Evolutionary conservation across 2,113 vertebrate genomes (phyloP).

Genomic region (Pelecanus crispus): DNA sequence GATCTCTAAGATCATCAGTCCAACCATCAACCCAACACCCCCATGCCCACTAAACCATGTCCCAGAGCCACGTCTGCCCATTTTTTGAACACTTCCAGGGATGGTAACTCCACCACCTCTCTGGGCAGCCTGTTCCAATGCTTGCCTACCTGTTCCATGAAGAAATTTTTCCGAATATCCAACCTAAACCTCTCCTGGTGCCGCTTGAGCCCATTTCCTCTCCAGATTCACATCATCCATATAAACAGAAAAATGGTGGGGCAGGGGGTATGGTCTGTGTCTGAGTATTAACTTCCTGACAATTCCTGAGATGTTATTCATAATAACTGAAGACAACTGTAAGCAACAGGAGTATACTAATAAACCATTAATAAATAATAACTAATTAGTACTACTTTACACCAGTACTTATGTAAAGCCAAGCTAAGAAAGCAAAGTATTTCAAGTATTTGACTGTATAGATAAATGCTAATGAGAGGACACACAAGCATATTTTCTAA

Average conservation of each 20-base stretch:
- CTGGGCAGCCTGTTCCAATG: too few species aligned
- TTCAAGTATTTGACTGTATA: not conserved
- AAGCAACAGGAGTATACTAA: not conserved
- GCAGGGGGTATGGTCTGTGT: fast-evolving
- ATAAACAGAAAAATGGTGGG: not conserved
- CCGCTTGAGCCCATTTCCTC: too few species aligned
- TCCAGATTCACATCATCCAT: too few species aligned
- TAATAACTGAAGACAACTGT: not conserved
- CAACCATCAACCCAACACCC: too few species aligned
- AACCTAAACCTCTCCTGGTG: too few species aligned
- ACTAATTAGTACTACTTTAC: not conserved
- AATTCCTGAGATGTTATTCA: not conserved
- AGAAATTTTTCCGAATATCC: too few species aligned
- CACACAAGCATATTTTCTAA: not conserved
- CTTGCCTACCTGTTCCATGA: too few species aligned
- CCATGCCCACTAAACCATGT: too few species aligned
- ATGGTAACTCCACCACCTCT: too few species aligned
- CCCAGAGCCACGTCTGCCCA: too few species aligned
- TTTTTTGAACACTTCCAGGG: too few species aligned
- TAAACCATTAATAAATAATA: not conserved
- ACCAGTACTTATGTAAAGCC: not conserved
- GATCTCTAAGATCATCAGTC: too few species aligned
- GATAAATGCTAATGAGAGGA: not conserved
- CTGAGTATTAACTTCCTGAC: not conserved
- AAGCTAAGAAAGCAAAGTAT: not conserved